Conservation (phyloP, 2,797 vertebrate species). For the Mormyrus hasselquistii region DNA sequence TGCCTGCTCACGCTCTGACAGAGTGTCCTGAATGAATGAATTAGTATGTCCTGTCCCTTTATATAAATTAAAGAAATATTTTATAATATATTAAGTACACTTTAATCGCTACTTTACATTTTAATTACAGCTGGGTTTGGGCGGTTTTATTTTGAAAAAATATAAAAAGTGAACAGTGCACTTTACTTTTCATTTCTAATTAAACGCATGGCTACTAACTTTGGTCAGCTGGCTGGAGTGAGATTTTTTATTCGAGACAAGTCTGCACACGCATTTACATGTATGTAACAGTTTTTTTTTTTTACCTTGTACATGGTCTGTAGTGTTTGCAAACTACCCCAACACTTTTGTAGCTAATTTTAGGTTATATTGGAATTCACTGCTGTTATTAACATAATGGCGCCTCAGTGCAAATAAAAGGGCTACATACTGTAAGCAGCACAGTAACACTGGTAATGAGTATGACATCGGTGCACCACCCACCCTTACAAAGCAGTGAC, state of each 20-base stretch:
- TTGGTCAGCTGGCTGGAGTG: too few relatives aligned
- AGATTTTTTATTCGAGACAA: neutral
- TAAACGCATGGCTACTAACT: too few relatives aligned
- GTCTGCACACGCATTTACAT: neutral
- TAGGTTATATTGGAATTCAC: neutral
- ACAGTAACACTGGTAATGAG: neutral
- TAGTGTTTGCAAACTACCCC: neutral
- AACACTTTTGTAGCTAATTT: neutral
- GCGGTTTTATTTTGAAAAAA: neutral
- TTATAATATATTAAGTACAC: neutral
- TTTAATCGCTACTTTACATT: neutral
- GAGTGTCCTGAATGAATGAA: too few relatives aligned
- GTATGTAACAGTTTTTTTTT: neutral
- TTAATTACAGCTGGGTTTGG: neutral
- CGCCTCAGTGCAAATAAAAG: neutral
- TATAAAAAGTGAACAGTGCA: neutral
- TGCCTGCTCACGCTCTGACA: too few relatives aligned
- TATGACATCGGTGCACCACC: neutral
- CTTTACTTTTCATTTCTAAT: neutral
- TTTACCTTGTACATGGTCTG: neutral
- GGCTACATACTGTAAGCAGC: neutral
- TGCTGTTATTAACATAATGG: too few relatives aligned
- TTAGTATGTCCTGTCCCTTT: neutral
- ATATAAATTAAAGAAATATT: neutral
- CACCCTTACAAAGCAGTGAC: neutral